These are phyloP conservation scores for Ceyx margarethae DNA, from an alignment of 2,113 vertebrate species.

Conservation along the genomic window DNA sequence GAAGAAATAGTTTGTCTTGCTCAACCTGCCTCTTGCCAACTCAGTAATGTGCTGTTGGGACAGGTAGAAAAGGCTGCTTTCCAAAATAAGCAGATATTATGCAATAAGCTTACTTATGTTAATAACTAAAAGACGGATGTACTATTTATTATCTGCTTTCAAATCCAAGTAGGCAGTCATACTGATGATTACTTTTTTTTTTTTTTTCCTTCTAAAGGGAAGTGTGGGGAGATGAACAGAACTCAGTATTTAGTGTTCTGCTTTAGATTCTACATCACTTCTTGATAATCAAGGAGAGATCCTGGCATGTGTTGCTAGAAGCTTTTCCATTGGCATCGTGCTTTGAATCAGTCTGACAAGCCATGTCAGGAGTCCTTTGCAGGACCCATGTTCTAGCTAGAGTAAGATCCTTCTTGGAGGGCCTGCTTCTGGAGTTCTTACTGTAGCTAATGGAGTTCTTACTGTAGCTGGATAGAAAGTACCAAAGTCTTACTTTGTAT, in stretches of 20 bases:
- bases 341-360: background rate
- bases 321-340: background rate
- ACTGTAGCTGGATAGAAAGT: background rate
- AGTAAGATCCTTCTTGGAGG: background rate
- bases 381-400: background rate
- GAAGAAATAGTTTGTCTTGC: background rate
- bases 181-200: background rate
- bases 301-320: background rate
- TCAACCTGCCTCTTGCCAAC: background rate
- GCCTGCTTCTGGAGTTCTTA: background rate
- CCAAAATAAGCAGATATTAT: slow-evolving; percentile 25
- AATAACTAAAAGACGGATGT: background rate
- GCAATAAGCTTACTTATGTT: slow-evolving; percentile 35
- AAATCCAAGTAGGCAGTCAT: background rate
- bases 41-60: background rate
- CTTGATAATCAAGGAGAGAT: background rate
- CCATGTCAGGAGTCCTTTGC: background rate
- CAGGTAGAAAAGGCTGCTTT: slow-evolving; percentile 26
- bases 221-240: background rate
- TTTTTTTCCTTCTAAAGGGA: background rate
- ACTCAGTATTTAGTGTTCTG: background rate
- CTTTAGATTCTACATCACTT: background rate
- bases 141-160: slow-evolving; percentile 26
- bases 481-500: background rate
- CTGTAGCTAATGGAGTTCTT: background rate